Conservation (phyloP, 2,113 vertebrate species). For the Australoheros scitulus region DNA sequence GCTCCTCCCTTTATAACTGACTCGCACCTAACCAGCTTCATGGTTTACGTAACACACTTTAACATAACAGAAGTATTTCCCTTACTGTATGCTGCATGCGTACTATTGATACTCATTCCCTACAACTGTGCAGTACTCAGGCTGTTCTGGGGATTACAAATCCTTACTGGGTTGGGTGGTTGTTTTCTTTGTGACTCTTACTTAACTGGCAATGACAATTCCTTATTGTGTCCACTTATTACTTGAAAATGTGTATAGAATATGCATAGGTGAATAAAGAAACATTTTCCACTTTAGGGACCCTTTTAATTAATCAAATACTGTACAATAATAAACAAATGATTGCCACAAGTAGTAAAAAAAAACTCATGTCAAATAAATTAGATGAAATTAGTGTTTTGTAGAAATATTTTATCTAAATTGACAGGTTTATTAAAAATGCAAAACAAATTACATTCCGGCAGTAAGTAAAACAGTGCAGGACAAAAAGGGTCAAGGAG, state of each 20-base stretch:
- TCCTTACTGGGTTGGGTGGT: not conserved
- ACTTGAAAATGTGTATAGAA: not conserved
- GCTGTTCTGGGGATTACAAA: not conserved
- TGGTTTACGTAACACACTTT: not conserved
- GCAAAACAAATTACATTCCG: constrained; percentile 9
- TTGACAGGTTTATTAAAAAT: constrained; percentile 27
- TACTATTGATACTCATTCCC: not conserved
- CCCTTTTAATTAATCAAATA: constrained; percentile 71
- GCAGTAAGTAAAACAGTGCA: constrained; percentile 32
- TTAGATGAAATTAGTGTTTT: constrained; percentile 47
- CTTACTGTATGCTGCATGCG: not conserved
- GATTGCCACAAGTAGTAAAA: constrained; percentile 43
- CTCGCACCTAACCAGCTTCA: constrained; percentile 19
- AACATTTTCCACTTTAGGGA: not conserved
- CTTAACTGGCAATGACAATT: not conserved
- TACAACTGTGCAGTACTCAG: not conserved
- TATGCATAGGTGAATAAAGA: not conserved
- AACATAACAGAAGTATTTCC: constrained; percentile 9
- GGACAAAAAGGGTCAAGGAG: constrained; percentile 14
- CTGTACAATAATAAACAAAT: constrained; percentile 66
- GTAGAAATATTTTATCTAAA: constrained; percentile 37
- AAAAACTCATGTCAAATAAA: constrained; percentile 61
- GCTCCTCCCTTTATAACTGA: constrained; percentile 33
- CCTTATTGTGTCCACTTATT: not conserved
- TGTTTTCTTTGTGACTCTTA: not conserved